Conservation (phyloP, 2,797 vertebrate species). For the Platyrinchus mystaceus region DNA sequence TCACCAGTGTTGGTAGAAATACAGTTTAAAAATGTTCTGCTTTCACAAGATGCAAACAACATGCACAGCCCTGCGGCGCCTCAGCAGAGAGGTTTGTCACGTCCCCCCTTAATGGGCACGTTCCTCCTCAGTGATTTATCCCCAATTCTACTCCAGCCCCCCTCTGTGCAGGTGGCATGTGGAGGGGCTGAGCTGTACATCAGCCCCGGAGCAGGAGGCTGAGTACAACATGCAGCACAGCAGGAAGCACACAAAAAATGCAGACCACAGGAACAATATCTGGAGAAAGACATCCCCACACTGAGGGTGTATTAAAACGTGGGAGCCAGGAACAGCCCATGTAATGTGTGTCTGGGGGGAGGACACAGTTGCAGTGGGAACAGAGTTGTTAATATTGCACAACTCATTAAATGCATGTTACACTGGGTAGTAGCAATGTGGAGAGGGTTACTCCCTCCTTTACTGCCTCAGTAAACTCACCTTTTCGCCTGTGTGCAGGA, state of each 20-base stretch:
- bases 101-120: not conserved
- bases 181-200: not conserved
- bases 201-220: not conserved
- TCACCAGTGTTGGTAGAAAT: not conserved
- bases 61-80: not conserved
- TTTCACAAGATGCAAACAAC: not conserved
- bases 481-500: not conserved
- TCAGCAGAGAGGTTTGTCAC: not conserved
- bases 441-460: not conserved
- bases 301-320: not conserved
- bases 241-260: not conserved
- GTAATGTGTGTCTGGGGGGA: not conserved
- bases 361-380: not conserved
- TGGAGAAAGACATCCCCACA: not conserved
- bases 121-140: not conserved
- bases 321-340: not conserved
- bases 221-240: not conserved
- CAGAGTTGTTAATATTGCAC: not conserved
- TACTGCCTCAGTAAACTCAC: not conserved
- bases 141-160: not conserved
- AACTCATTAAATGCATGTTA: not conserved
- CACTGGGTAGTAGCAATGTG: not conserved
- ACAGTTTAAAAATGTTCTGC: not conserved
- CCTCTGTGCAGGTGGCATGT: not conserved
- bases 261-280: not conserved